A percentile compares a stretch with the other conserved stretches of the same genome.
These are phyloP conservation scores for Cromileptes altivelis DNA, from an alignment of 2,113 vertebrate species.

Conservation along the genomic window DNA sequence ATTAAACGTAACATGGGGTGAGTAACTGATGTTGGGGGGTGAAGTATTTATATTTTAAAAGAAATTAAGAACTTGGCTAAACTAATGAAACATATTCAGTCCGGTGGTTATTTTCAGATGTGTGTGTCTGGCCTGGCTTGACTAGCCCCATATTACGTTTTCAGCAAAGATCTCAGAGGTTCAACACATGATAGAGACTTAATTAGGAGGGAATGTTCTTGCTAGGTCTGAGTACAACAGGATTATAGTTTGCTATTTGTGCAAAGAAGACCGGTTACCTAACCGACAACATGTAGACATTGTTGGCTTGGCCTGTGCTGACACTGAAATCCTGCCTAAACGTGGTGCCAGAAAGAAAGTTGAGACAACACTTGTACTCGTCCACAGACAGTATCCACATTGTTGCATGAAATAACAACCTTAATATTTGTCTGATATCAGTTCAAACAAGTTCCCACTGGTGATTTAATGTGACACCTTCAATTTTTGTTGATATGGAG, in stretches of 20 bases:
- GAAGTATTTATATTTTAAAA: too few species aligned
- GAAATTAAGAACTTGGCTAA: not conserved
- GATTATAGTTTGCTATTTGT: constrained; percentile 10
- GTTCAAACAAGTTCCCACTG: constrained; percentile 21
- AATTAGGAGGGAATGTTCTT: not conserved
- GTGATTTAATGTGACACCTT: constrained; percentile 20
- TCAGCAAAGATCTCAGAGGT: constrained; percentile 8
- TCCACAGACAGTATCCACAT: constrained; percentile 46
- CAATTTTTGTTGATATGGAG: not conserved
- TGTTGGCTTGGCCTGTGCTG: not conserved
- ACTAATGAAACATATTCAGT: constrained; percentile 26
- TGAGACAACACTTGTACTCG: constrained; percentile 20
- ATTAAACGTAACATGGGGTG: too few species aligned
- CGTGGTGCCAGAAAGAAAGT: constrained; percentile 32
- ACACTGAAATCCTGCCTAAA: constrained; percentile 25
- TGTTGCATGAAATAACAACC: constrained; percentile 36
- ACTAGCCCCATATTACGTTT: not conserved
- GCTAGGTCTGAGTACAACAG: not conserved
- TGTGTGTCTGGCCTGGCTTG: constrained; percentile 13
- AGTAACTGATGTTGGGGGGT: too few species aligned
- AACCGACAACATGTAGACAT: constrained; percentile 25
- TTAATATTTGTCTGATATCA: constrained; percentile 36
- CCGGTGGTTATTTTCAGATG: constrained; percentile 13
- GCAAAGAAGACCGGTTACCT: not conserved
- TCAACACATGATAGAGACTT: not conserved